Evolutionary conservation across 2,888 invertebrate species (phyloP).

Genomic region (Theristus sp.): DNA sequence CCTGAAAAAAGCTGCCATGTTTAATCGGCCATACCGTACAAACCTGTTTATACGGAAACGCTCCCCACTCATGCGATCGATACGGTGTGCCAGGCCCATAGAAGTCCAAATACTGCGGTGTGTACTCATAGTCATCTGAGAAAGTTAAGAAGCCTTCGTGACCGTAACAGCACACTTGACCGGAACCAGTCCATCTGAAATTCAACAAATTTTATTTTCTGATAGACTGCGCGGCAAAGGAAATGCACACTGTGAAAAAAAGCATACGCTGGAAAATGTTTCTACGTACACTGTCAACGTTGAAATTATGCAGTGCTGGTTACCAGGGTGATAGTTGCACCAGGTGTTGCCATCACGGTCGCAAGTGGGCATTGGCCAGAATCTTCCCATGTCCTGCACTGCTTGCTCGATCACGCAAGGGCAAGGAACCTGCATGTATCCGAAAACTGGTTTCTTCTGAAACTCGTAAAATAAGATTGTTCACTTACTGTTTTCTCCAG

Average conservation of each 20-base stretch:
- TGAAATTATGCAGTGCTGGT: conserved; percentile 72
- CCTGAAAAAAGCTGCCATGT: too few species aligned
- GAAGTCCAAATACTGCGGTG: conserved; percentile 30
- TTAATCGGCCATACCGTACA: too few species aligned
- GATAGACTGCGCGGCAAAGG: not conserved
- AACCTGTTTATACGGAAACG: conserved; percentile 57
- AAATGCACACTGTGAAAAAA: not conserved
- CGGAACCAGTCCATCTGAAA: conserved; percentile 37
- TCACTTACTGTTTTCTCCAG: conserved; percentile 12
- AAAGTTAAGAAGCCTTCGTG: conserved; percentile 70
- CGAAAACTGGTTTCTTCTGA: too few species aligned
- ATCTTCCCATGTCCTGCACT: conserved; percentile 67
- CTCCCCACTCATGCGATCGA: conserved; percentile 38
- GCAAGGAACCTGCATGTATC: conserved; percentile 44
- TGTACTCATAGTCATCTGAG: conserved; percentile 65
- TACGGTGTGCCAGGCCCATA: conserved; percentile 75
- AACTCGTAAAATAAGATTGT: too few species aligned
- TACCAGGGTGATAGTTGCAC: conserved; percentile 66
- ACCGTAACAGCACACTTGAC: conserved; percentile 91
- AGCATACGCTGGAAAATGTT: too few species aligned
- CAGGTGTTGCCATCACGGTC: conserved; percentile 64
- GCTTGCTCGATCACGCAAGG: conserved; percentile 80
- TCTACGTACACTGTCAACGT: too few species aligned
- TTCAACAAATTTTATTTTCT: not conserved
- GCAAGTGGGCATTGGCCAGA: conserved; percentile 64